Percentiles rank a stretch among this genome's conserved stretches.
These are phyloP conservation scores for Manis pentadactyla DNA, from an alignment of 2,797 vertebrate genomes.

Conservation along the genomic window DNA sequence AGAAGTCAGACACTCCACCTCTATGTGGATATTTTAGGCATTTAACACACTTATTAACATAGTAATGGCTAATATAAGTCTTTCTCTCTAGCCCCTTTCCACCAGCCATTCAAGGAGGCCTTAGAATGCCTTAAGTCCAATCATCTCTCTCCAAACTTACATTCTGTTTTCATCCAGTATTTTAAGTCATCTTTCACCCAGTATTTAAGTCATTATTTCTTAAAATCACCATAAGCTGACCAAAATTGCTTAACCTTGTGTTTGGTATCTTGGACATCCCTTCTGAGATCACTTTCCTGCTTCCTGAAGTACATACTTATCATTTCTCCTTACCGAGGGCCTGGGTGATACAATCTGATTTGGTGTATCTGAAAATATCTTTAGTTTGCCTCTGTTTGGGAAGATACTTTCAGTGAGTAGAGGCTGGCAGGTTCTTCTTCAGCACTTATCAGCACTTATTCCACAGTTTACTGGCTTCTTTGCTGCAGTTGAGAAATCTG, in stretches of 20 bases:
- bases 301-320: not conserved
- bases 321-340: not conserved
- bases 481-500: not conserved
- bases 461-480: not conserved
- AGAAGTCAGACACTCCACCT: not conserved
- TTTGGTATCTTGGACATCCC: not conserved
- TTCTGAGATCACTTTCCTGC: not conserved
- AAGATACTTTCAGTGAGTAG: not conserved
- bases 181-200: too few species aligned
- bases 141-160: not conserved
- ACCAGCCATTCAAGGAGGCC: not conserved
- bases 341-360: not conserved
- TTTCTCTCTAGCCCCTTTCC: not conserved
- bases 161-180: not conserved
- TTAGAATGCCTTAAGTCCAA: not conserved
- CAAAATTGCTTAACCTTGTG: not conserved
- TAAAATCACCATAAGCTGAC: not conserved
- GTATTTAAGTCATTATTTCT: not conserved
- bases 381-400: not conserved
- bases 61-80: not conserved
- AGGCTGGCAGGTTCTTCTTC: not conserved
- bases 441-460: not conserved
- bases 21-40: not conserved
- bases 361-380: not conserved
- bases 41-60: not conserved